A percentile compares a stretch with the other conserved stretches of the same genome.
These are phyloP conservation scores for Exaiptasia diaphana DNA, from an alignment of 64 coral and sea anemone species.

Conservation along the genomic window DNA sequence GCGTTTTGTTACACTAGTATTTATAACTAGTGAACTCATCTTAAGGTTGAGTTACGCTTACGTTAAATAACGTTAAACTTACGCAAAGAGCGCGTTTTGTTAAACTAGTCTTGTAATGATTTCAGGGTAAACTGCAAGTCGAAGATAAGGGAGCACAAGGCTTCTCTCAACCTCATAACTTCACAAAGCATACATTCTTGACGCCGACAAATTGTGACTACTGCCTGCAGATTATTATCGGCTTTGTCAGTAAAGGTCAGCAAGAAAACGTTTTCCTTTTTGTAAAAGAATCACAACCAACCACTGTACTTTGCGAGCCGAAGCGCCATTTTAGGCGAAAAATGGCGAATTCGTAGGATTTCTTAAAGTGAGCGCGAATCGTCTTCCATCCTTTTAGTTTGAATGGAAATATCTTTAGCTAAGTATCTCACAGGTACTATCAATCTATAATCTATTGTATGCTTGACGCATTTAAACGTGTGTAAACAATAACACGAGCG, in stretches of 20 bases:
- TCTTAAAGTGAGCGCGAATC: no score
- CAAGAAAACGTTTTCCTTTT: not conserved
- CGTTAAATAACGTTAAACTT: no score
- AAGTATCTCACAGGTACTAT: no score
- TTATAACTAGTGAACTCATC: no score
- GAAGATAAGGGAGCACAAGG: conserved; percentile 85
- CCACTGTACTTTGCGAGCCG: not conserved
- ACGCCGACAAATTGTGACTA: conserved; percentile 92
- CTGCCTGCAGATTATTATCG: conserved; percentile 83
- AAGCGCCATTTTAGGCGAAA: not conserved
- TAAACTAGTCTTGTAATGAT: not conserved
- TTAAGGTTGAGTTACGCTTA: no score
- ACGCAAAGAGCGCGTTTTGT: no score
- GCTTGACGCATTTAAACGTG: no score
- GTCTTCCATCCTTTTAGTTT: no score
- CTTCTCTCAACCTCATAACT: conserved; percentile 94
- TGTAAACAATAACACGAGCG: no score
- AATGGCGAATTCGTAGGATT: not conserved
- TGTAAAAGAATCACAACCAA: not conserved
- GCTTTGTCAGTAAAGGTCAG: conserved; percentile 64
- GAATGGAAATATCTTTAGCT: no score
- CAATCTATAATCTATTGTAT: no score
- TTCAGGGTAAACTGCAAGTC: conserved; percentile 90
- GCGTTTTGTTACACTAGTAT: no score
- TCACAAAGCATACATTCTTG: conserved; percentile 75